phyloP scores from a whole-genome alignment of 2,113 vertebrate genomes.

The Channa maculata region DNA sequence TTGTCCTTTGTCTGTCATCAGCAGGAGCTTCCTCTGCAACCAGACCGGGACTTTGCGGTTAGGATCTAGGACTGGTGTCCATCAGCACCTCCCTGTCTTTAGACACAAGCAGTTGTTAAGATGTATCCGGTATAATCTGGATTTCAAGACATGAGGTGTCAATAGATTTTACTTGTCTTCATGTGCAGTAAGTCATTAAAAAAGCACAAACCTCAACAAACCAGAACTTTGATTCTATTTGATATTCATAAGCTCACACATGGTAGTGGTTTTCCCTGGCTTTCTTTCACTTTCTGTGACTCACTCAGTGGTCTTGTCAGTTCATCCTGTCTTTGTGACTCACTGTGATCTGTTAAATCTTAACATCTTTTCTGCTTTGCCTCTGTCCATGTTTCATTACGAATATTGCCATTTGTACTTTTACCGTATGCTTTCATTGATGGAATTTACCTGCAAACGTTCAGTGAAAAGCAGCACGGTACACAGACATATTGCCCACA shows the following conservation, averaged over 20 bases:
- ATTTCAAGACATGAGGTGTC: constrained; percentile 7
- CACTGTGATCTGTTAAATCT: constrained; percentile 44
- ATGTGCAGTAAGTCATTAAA: constrained; percentile 18
- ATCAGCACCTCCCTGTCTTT: constrained; percentile 15
- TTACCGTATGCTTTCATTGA: constrained; percentile 29
- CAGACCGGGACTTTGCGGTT: constrained; percentile 46
- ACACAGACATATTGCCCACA: constrained; percentile 48
- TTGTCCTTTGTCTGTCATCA: constrained; percentile 72
- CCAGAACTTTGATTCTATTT: constrained; percentile 21
- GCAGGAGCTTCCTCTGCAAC: constrained; percentile 52
- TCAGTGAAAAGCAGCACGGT: constrained; percentile 35
- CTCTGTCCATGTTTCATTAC: constrained; percentile 1
- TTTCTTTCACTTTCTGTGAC: constrained; percentile 46
- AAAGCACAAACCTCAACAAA: constrained; percentile 11
- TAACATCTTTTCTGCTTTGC: constrained; percentile 16
- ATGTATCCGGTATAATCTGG: constrained; percentile 8
- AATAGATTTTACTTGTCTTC: constrained; percentile 22
- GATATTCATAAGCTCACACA: constrained; percentile 36
- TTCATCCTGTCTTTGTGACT: constrained; percentile 29
- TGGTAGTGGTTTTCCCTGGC: constrained; percentile 52
- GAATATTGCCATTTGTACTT: constrained; percentile 15
- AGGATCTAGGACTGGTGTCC: constrained; percentile 6
- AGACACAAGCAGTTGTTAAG: constrained; percentile 46
- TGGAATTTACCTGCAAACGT: constrained; percentile 38
- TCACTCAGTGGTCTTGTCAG: constrained; percentile 29